Evolutionary conservation across 2,797 vertebrate species (phyloP).

Genomic region (Lerista edwardsae): DNA sequence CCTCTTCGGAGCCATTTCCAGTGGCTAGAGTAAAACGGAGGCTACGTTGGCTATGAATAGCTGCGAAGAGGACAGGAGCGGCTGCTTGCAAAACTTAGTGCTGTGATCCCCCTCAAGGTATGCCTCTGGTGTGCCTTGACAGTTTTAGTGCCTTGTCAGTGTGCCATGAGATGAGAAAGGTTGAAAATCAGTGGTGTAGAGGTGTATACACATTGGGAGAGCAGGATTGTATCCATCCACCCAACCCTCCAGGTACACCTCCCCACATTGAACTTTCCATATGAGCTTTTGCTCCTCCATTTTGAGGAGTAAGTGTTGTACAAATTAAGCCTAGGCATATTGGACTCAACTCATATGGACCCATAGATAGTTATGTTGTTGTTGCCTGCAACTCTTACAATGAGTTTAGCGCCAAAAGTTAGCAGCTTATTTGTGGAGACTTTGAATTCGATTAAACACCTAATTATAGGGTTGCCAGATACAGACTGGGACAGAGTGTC

Average conservation of each 20-base stretch:
- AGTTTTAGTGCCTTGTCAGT: too few relatives aligned
- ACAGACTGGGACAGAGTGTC: too few relatives aligned
- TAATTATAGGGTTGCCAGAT: too few relatives aligned
- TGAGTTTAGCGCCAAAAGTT: not conserved
- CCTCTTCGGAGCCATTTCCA: too few relatives aligned
- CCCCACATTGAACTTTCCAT: not conserved
- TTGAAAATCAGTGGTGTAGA: too few relatives aligned
- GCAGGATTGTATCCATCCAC: not conserved
- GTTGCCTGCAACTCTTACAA: not conserved
- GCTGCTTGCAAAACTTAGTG: too few relatives aligned
- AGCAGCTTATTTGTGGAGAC: not conserved
- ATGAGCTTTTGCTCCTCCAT: not conserved
- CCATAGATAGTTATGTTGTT: not conserved
- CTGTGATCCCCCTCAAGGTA: too few relatives aligned
- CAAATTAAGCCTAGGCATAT: not conserved
- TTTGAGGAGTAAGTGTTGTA: not conserved
- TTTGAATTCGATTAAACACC: not conserved
- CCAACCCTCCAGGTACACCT: not conserved
- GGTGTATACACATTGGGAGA: not conserved
- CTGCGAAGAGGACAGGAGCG: too few relatives aligned
- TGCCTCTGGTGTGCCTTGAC: too few relatives aligned
- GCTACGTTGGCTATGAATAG: too few relatives aligned
- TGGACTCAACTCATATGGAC: not conserved
- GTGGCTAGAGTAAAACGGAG: too few relatives aligned
- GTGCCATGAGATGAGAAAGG: too few relatives aligned